These are phyloP conservation scores for Zhuqinia jingwanae DNA, from an alignment of 2,888 invertebrate genomes.

Conservation along the genomic window DNA sequence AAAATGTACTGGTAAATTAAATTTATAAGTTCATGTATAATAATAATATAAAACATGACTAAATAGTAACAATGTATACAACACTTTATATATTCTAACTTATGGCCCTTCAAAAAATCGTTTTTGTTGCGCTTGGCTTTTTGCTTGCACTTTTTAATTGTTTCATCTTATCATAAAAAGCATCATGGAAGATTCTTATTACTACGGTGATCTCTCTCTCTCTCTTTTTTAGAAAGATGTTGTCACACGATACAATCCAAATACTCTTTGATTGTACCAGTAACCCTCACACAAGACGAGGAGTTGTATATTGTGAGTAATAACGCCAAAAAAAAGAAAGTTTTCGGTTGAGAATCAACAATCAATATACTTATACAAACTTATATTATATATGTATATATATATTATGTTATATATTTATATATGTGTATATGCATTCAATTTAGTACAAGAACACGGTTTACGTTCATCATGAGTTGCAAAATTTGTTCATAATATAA, in stretches of 20 bases:
- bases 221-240: background rate
- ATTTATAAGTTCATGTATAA: background rate
- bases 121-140: conserved; percentile 20
- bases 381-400: background rate
- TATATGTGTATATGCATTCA: background rate
- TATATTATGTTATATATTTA: background rate
- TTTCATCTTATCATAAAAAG: background rate
- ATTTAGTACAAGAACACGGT: background rate
- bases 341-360: background rate
- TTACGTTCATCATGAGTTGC: conserved; percentile 18
- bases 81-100: background rate
- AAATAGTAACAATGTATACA: conserved; percentile 11
- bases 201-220: background rate
- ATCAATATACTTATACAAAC: background rate
- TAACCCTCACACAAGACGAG: too few relatives aligned
- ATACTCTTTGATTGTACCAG: background rate
- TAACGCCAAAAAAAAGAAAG: background rate
- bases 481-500: background rate
- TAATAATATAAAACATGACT: conserved; percentile 47
- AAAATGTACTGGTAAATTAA: background rate
- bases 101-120: conserved; percentile 3
- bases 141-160: background rate
- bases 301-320: background rate
- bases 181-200: background rate
- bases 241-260: background rate